Percentiles rank a stretch among this genome's conserved stretches.
Evolutionary conservation across 1,140 invertebrate species (phyloP).

Genomic region (Pantala flavescens): DNA sequence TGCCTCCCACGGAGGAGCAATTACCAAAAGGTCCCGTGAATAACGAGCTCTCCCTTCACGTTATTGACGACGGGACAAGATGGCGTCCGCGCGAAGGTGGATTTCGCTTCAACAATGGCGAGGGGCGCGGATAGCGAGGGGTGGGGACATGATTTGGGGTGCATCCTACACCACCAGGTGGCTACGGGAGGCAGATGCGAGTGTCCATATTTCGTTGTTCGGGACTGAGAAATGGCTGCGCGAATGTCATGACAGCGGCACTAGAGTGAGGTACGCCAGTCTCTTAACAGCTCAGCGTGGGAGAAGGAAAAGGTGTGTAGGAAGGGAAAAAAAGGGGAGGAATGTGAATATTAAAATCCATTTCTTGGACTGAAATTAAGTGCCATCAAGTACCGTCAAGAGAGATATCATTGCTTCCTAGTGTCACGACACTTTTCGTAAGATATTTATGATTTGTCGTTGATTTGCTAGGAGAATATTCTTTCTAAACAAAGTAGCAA

Average conservation of each 20-base stretch:
- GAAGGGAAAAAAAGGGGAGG: too few species aligned
- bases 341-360: too few species aligned
- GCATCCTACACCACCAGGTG: background rate
- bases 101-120: conserved; percentile 16
- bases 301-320: too few species aligned
- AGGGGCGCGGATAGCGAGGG: conserved; percentile 15
- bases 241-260: background rate
- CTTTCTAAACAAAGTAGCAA: too few species aligned
- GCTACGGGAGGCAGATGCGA: background rate
- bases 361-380: too few species aligned
- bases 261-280: background rate
- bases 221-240: background rate
- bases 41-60: background rate
- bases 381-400: too few species aligned
- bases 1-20: background rate
- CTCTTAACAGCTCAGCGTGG: background rate
- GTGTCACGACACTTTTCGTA: too few species aligned
- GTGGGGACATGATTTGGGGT: conserved; percentile 27
- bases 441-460: too few species aligned
- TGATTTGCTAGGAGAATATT: too few species aligned
- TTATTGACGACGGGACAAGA: background rate
- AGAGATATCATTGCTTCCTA: too few species aligned
- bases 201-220: background rate
- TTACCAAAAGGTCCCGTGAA: background rate
- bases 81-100: background rate